Base-by-base conservation (phyloP, 2,113 vertebrate species). In the Pimephales promelas region DNA sequence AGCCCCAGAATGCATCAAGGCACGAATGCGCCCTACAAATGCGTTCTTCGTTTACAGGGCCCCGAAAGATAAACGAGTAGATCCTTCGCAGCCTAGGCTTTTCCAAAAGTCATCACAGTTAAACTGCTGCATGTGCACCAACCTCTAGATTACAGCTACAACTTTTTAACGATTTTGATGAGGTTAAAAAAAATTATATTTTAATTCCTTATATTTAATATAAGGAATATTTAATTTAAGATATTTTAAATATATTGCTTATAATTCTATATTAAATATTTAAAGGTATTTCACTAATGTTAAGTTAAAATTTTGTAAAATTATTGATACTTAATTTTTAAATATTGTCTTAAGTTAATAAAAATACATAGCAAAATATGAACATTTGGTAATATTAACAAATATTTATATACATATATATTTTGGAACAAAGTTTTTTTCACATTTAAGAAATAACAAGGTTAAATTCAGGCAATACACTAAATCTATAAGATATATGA, bases 401-500 rank as follows among this genome's bases (percentile, higher is more conserved):
- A n/a, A n/a, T 0, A n/a, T 57, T 10, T 49, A 40, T 9, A 10
- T 40, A 47, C 9, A 47, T 47, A 56, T 20, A 10, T 61, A 4
- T 3, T n/a, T n/a, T n/a, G n/a, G n/a, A n/a, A n/a, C n/a, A n/a
- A n/a, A n/a, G n/a, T n/a, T n/a, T 71, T 71, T n/a, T n/a, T 22
- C 28, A 16, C 7, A 74, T 43, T 24, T 59, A 61, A 61, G 36
- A 57, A 16, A 5, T 3, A 59, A 2, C 34, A 45, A 45, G 5
- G 76, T 57, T 56, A 61, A n/a, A 62, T 78, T 20, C 24, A 61
- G 56, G 14, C 3, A 31, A 47, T 47, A 26, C 59, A 66, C 9
- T 79, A 66, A 28, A 66, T 79, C 59, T 61, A 18, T 45, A 59
- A 43, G 8, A 59, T 18, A 79, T 57, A 45, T 49, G 24, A 47